A percentile compares a stretch with the other conserved stretches of the same genome.
These are phyloP conservation scores for Chelon auratus DNA, from an alignment of 2,797 vertebrate species.

Conservation along the genomic window DNA sequence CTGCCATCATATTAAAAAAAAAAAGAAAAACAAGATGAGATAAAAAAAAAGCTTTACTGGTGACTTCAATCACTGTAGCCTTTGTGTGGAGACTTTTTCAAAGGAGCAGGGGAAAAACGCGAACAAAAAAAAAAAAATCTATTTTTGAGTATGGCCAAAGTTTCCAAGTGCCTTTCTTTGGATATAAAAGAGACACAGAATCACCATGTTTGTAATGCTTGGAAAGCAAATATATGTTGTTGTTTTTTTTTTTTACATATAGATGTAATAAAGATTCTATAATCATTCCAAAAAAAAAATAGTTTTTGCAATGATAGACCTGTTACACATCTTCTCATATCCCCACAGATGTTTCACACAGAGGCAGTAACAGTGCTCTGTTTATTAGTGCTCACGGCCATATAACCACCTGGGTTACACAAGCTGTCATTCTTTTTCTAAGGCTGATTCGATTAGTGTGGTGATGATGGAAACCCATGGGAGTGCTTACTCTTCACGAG, in stretches of 20 bases:
- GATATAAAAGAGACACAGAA: background rate
- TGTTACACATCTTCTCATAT: slow-evolving; percentile 21
- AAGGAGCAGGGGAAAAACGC: background rate
- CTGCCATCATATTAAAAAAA: slow-evolving; percentile 40
- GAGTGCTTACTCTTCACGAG: slow-evolving; percentile 67
- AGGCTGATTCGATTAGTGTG: slow-evolving; percentile 70
- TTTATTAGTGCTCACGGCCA: slow-evolving; percentile 58
- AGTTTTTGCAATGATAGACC: background rate
- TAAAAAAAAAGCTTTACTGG: slow-evolving; percentile 14
- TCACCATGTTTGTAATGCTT: background rate
- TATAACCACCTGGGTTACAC: slow-evolving; percentile 66
- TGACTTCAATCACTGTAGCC: slow-evolving; percentile 39
- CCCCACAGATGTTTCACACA: slow-evolving; percentile 44
- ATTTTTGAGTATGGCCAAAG: slow-evolving; percentile 20
- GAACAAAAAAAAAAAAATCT: slow-evolving; percentile 15
- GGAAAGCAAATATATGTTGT: background rate
- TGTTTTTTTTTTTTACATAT: background rate
- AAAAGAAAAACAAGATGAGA: background rate
- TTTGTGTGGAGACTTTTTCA: slow-evolving; percentile 30
- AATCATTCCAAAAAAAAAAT: background rate
- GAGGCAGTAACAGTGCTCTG: slow-evolving; percentile 44
- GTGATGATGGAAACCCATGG: slow-evolving; percentile 74
- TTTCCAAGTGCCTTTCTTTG: background rate
- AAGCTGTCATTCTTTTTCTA: slow-evolving; percentile 56
- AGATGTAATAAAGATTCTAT: background rate